Evolutionary conservation across 23 tunicate genomes (phyloP).

Genomic region (Trididemnum nubilum): DNA sequence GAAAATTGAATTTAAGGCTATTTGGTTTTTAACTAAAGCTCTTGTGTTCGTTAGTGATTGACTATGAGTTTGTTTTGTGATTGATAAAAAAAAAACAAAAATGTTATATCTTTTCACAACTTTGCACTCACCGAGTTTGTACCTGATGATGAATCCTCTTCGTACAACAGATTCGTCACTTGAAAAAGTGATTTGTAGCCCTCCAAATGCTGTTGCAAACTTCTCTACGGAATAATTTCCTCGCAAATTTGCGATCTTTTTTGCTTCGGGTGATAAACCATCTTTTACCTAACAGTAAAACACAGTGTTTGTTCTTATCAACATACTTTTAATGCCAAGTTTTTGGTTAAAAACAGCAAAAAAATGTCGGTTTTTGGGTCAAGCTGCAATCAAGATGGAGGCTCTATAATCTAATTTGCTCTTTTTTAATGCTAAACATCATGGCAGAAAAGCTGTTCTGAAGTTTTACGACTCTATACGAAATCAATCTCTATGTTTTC

Average conservation of each 20-base stretch:
- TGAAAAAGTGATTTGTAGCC: background rate
- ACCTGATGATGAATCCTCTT: background rate
- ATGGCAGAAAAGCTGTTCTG: too few species aligned
- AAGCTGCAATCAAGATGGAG: background rate
- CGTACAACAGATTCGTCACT: background rate
- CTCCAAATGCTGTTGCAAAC: background rate
- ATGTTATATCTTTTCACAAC: too few species aligned
- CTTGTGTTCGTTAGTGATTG: too few species aligned
- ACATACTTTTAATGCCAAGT: background rate
- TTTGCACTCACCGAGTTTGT: conserved; percentile 4
- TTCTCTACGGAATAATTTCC: conserved; percentile 3
- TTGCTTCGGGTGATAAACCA: background rate
- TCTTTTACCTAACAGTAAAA: conserved; percentile 9
- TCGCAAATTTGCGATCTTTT: background rate
- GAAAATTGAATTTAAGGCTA: too few species aligned
- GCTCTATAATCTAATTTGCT: too few species aligned
- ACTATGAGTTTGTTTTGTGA: too few species aligned
- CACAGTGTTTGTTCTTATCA: too few species aligned
- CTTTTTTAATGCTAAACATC: too few species aligned
- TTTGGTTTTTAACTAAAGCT: too few species aligned
- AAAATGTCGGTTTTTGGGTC: background rate
- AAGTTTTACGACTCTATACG: too few species aligned
- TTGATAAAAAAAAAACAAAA: too few species aligned
- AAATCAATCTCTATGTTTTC: too few species aligned
- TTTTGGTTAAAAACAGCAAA: background rate